Conservation (phyloP, 1,140 invertebrate species). For the Drosophila repletoides region DNA sequence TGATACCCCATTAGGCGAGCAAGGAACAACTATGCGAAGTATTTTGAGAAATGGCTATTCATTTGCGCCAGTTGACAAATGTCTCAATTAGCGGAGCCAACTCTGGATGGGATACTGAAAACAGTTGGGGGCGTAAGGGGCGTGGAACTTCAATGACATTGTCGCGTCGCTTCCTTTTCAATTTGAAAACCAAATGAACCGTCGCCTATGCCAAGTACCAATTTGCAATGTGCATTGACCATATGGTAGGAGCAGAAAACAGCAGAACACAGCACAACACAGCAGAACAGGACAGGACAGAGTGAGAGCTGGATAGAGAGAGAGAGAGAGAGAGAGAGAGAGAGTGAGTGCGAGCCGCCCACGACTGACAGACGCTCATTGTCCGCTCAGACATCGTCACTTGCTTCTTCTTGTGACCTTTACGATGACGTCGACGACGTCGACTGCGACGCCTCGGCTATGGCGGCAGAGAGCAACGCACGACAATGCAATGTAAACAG, state of each 20-base stretch:
- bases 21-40: too few relatives aligned
- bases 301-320: neutral
- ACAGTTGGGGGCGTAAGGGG: neutral
- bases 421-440: slow-evolving; percentile 60
- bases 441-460: slow-evolving; percentile 26
- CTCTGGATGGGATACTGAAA: neutral
- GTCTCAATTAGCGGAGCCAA: slow-evolving; percentile 64
- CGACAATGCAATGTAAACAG: slow-evolving; percentile 50
- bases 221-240: slow-evolving; percentile 69
- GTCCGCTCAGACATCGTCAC: neutral
- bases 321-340: neutral
- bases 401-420: slow-evolving; percentile 45
- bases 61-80: slow-evolving; percentile 67
- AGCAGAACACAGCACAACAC: neutral
- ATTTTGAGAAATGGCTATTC: slow-evolving; percentile 59
- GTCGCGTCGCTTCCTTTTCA: slow-evolving; percentile 64
- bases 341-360: neutral
- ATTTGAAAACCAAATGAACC: slow-evolving; percentile 76
- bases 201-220: slow-evolving; percentile 53
- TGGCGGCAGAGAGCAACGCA: slow-evolving; percentile 17
- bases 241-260: slow-evolving; percentile 46
- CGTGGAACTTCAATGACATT: slow-evolving; percentile 15
- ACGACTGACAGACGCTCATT: neutral
- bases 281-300: neutral
- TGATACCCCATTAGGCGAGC: too few relatives aligned